phyloP scores from a whole-genome alignment of 1,140 invertebrate genomes.

The Cepaea nemoralis region DNA sequence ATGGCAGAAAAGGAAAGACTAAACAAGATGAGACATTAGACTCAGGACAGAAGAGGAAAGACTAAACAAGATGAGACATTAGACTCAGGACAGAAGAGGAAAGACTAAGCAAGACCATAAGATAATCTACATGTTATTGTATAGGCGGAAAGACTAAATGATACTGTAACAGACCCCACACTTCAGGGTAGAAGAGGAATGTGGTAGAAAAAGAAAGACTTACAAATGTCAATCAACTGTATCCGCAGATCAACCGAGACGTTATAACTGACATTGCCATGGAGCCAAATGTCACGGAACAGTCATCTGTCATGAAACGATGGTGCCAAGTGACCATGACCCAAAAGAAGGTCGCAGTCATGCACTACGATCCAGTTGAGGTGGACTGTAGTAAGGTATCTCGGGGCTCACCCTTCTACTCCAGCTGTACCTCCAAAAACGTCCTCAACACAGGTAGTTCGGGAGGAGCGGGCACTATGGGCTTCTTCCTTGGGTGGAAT shows the following conservation, averaged over 20 bases:
- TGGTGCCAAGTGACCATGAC: slow-evolving; percentile 40
- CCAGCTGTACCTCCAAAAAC: slow-evolving; percentile 19
- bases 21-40: too few species aligned
- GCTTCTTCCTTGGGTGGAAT: slow-evolving; percentile 30
- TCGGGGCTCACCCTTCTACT: slow-evolving; percentile 27
- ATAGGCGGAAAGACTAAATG: too few species aligned
- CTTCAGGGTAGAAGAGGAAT: too few species aligned
- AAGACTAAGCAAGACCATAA: too few species aligned
- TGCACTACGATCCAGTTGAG: slow-evolving; percentile 18
- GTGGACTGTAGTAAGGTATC: slow-evolving; percentile 23
- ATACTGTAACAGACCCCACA: too few species aligned
- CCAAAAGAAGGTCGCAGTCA: neutral
- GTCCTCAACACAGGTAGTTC: neutral
- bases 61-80: too few species aligned
- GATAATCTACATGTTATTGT: too few species aligned
- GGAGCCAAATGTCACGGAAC: slow-evolving; percentile 25
- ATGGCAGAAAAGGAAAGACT: too few species aligned
- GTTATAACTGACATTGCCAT: slow-evolving; percentile 46
- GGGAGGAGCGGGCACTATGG: neutral
- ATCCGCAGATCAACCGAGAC: slow-evolving; percentile 42
- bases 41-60: too few species aligned
- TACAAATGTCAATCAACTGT: too few species aligned
- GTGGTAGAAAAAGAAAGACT: too few species aligned
- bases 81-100: too few species aligned
- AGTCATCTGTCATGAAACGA: slow-evolving; percentile 35